These are phyloP conservation scores for Tupaia tana DNA, from an alignment of 2,113 vertebrate species.

Conservation along the genomic window DNA sequence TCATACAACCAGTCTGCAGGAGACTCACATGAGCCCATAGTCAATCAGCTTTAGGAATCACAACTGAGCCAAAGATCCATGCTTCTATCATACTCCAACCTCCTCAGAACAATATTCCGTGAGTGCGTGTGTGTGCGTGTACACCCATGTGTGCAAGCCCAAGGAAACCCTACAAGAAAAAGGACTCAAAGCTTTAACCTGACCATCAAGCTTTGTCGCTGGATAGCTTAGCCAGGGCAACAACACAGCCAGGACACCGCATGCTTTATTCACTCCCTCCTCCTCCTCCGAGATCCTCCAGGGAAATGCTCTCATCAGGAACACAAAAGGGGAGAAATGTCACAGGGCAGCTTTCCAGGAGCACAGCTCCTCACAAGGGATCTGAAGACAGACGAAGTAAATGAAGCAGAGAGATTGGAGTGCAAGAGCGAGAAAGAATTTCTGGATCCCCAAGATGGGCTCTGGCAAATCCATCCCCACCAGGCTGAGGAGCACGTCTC, in stretches of 20 bases:
- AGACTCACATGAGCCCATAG: accelerated
- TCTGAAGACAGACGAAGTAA: neutral
- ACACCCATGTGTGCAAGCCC: neutral
- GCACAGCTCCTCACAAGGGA: neutral
- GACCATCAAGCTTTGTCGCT: neutral
- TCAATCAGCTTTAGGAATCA: neutral
- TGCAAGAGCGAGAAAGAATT: neutral
- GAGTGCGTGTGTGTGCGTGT: accelerated
- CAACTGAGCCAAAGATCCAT: accelerated
- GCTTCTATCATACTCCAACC: neutral
- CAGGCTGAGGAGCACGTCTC: neutral
- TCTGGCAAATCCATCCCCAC: neutral
- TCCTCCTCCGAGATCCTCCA: neutral
- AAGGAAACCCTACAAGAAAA: neutral
- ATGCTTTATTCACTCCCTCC: too few species aligned
- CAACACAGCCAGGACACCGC: accelerated
- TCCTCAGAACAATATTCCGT: neutral
- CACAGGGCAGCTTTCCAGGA: slow-evolving; percentile 34
- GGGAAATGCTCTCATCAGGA: neutral
- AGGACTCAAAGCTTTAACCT: neutral
- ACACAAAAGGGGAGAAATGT: neutral
- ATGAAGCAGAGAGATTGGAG: neutral
- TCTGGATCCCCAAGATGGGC: neutral
- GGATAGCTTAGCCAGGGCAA: neutral
- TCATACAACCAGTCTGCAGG: neutral